A percentile compares a stretch with the other conserved stretches of the same genome.
Evolutionary conservation across 2,797 vertebrate species (phyloP).

Genomic region (Brotogeris chrysoptera): DNA sequence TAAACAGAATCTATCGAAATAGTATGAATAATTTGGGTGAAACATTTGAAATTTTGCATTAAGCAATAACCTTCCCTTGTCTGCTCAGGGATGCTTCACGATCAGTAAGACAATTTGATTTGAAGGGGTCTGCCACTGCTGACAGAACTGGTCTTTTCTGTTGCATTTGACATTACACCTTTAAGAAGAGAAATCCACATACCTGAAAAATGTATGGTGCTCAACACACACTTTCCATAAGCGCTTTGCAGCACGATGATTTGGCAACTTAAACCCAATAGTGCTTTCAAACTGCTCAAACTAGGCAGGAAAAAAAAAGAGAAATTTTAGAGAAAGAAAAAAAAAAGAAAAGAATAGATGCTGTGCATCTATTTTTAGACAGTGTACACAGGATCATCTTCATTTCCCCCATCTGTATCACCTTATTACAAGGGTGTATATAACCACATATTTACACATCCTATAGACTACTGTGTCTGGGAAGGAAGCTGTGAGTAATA

Average conservation of each 20-base stretch:
- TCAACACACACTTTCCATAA: conserved; percentile 99
- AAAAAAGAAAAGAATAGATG: conserved; percentile 12
- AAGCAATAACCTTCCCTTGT: background rate
- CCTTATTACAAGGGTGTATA: background rate
- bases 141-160: background rate
- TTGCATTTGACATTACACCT: background rate
- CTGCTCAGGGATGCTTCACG: background rate
- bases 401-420: background rate
- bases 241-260: conserved; percentile 95
- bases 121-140: background rate
- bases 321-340: background rate
- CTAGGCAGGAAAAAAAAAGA: conserved; percentile 73
- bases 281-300: conserved; percentile 99
- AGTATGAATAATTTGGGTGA: background rate
- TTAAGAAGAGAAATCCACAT: conserved; percentile 34
- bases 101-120: background rate
- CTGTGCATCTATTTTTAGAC: background rate
- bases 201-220: conserved; percentile 99
- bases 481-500: background rate
- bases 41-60: background rate
- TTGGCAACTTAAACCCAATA: conserved; percentile 97
- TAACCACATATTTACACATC: background rate
- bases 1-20: background rate
- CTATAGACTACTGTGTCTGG: background rate
- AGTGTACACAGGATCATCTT: background rate